Conservation (phyloP, 2,888 invertebrate genomes). For the Sesia bembeciformis region DNA sequence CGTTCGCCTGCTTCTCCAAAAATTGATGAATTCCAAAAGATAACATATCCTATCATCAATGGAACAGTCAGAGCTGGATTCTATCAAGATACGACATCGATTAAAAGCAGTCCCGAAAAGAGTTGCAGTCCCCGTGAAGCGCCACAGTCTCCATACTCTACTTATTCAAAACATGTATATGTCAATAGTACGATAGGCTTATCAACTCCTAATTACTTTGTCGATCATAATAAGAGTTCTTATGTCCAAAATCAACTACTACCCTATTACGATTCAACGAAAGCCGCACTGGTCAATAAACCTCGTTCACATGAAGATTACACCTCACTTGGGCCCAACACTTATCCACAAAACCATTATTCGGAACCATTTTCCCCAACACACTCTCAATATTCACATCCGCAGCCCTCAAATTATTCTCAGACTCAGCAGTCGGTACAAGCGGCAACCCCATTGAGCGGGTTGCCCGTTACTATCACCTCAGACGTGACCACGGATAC, state of each 20-base stretch:
- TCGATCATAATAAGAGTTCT: conserved; percentile 62
- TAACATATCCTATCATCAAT: conserved; percentile 83
- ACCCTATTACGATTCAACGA: conserved; percentile 76
- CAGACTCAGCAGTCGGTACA: conserved; percentile 42
- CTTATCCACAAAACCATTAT: conserved; percentile 66
- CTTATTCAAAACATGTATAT: conserved; percentile 64
- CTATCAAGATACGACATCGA: conserved; percentile 90
- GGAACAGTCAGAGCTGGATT: conserved; percentile 90
- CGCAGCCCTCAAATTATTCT: conserved; percentile 40
- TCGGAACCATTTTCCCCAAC: conserved; percentile 52
- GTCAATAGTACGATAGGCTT: conserved; percentile 47
- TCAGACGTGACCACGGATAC: conserved; percentile 34
- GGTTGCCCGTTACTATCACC: conserved; percentile 19
- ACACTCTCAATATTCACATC: conserved; percentile 49
- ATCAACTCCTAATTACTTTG: conserved; percentile 54
- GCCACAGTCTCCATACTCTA: conserved; percentile 67
- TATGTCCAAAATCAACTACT: conserved; percentile 63
- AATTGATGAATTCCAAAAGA: conserved; percentile 79
- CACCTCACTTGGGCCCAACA: conserved; percentile 65
- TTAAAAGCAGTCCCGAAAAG: conserved; percentile 88
- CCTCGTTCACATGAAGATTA: conserved; percentile 73
- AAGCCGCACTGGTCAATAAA: conserved; percentile 56
- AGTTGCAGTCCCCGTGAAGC: conserved; percentile 87
- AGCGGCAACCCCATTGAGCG: conserved; percentile 23
- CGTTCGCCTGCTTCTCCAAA: conserved; percentile 86